phyloP scores from a whole-genome alignment of 2,888 invertebrate genomes.

The Athetis lepigone region DNA sequence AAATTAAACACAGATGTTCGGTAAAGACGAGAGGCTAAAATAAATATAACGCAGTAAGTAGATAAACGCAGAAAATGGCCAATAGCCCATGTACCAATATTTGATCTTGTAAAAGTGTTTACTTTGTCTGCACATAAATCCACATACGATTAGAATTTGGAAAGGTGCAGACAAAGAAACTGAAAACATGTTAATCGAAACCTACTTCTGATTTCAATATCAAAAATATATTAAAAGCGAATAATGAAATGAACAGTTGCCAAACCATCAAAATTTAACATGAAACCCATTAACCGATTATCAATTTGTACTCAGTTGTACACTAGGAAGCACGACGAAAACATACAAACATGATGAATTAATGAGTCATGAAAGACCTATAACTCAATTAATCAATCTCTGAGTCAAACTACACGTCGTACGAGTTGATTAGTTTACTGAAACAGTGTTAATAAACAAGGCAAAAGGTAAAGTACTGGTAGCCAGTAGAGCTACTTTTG shows the following conservation, averaged over 20 bases:
- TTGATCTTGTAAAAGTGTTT: not conserved
- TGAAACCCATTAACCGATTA: slow-evolving; percentile 26
- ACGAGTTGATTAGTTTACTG: slow-evolving; percentile 44
- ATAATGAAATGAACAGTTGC: slow-evolving; percentile 25
- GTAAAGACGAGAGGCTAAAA: not conserved
- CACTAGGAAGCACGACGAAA: slow-evolving; percentile 27
- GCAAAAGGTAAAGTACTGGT: slow-evolving; percentile 37
- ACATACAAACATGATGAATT: slow-evolving; percentile 42
- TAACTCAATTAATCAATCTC: slow-evolving; percentile 38
- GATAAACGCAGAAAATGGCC: too few relatives aligned
- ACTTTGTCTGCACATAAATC: not conserved
- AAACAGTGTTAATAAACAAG: slow-evolving; percentile 46
- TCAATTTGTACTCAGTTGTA: slow-evolving; percentile 9
- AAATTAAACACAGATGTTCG: not conserved
- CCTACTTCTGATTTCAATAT: not conserved
- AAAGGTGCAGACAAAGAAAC: not conserved
- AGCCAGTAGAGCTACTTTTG: slow-evolving; percentile 67
- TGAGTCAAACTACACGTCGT: slow-evolving; percentile 29
- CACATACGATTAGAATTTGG: not conserved
- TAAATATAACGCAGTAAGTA: not conserved
- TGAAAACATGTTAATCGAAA: not conserved
- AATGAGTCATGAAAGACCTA: slow-evolving; percentile 48
- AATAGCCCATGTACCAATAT: too few relatives aligned
- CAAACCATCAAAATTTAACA: slow-evolving; percentile 15
- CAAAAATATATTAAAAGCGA: not conserved